Evolutionary conservation across 2,888 invertebrate genomes (phyloP).

Genomic region (Agrochola macilenta): DNA sequence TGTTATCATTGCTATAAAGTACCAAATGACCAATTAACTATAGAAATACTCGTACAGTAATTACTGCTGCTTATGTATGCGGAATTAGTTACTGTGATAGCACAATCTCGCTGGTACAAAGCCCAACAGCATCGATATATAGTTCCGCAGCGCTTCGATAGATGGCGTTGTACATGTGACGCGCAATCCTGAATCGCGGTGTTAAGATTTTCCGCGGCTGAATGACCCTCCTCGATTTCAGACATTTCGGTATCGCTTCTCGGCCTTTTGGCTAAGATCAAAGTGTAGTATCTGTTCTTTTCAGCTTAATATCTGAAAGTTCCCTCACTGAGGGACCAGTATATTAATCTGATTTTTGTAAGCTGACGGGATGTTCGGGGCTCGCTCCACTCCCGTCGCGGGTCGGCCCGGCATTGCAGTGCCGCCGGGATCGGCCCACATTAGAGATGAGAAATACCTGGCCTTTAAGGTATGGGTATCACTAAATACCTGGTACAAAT

Average conservation of each 20-base stretch:
- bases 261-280: slow-evolving; percentile 42
- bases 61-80: not conserved
- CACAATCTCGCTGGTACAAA: not conserved
- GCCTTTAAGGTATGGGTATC: too few species aligned
- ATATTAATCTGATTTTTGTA: slow-evolving; percentile 64
- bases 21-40: slow-evolving; percentile 4
- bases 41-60: too few species aligned
- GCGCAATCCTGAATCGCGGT: slow-evolving; percentile 52
- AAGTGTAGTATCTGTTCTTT: slow-evolving; percentile 57
- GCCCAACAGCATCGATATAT: not conserved
- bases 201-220: slow-evolving; percentile 45
- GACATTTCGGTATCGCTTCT: not conserved
- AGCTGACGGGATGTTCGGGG: slow-evolving; percentile 60
- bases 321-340: slow-evolving; percentile 65
- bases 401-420: slow-evolving; percentile 66
- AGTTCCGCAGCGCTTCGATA: slow-evolving; percentile 30
- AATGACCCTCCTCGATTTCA: slow-evolving; percentile 11
- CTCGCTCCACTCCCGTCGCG: slow-evolving; percentile 65
- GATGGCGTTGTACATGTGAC: slow-evolving; percentile 54
- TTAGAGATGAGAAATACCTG: too few species aligned
- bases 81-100: not conserved
- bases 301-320: slow-evolving; percentile 68
- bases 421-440: slow-evolving; percentile 58
- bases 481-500: too few species aligned
- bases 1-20: not conserved